A percentile compares a stretch with the other conserved stretches of the same genome.
These are phyloP conservation scores for Regulus satrapa DNA, from an alignment of 2,113 vertebrate species.

Conservation along the genomic window DNA sequence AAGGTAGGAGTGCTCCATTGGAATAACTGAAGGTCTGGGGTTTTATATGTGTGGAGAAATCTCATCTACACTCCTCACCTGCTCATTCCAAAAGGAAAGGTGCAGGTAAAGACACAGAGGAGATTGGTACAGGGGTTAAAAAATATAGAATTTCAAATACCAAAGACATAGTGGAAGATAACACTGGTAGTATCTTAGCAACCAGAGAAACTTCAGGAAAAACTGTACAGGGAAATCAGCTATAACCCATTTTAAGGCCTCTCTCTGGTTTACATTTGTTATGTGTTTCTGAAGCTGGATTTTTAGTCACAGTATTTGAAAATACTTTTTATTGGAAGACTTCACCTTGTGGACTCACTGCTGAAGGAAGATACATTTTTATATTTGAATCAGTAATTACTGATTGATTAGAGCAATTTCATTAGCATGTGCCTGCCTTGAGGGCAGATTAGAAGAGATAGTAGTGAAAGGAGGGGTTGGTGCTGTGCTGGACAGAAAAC, in stretches of 20 bases:
- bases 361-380: background rate
- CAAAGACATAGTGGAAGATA: background rate
- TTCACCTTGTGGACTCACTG: background rate
- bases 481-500: background rate
- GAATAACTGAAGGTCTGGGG: background rate
- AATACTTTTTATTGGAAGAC: background rate
- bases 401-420: background rate
- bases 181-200: slow-evolving; percentile 40
- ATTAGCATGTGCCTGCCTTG: background rate
- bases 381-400: background rate
- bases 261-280: background rate
- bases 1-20: background rate
- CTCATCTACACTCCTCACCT: background rate
- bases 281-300: background rate
- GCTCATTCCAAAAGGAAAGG: background rate
- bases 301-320: background rate
- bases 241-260: background rate
- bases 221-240: background rate
- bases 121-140: background rate
- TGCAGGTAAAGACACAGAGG: background rate
- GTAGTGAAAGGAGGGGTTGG: background rate
- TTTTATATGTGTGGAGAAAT: background rate
- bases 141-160: background rate
- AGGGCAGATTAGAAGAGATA: background rate
- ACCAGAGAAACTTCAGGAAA: background rate